Evolutionary conservation across 2,113 vertebrate genomes (phyloP).

Genomic region (Manacus vitellinus): DNA sequence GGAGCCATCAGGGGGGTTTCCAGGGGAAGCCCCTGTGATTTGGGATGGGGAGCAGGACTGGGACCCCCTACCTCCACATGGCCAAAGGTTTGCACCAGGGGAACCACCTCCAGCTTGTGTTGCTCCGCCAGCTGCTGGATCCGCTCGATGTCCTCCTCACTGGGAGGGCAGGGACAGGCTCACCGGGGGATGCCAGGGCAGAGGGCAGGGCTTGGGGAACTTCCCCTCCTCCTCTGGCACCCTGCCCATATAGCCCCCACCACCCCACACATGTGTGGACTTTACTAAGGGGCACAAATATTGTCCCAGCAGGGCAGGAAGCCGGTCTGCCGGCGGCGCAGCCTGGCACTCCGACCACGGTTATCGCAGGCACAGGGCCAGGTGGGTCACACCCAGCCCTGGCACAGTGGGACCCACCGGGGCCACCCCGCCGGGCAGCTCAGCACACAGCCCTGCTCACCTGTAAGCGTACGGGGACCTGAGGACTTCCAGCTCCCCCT

Average conservation of each 20-base stretch:
- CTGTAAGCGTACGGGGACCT: conserved; percentile 75
- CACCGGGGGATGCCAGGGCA: background rate
- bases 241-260: fast-evolving
- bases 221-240: background rate
- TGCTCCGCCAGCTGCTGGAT: conserved; percentile 72
- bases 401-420: fast-evolving
- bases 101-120: conserved; percentile 77
- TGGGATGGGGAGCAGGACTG: fast-evolving
- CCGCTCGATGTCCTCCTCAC: conserved; percentile 70
- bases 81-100: conserved; percentile 82
- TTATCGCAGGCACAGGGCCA: fast-evolving
- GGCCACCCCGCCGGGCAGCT: fast-evolving
- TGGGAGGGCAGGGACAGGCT: conserved; percentile 51
- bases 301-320: background rate
- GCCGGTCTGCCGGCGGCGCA: background rate
- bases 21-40: background rate
- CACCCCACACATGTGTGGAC: background rate
- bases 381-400: background rate
- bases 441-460: conserved; percentile 28
- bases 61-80: conserved; percentile 75
- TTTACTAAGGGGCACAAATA: background rate
- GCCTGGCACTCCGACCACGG: background rate
- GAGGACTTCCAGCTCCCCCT: conserved; percentile 74
- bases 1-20: background rate
- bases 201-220: background rate